Evolutionary conservation across 2,113 vertebrate species (phyloP), one percentile per base, ranked within the genome.

Genomic region (Poeciliopsis turrubarensis): DNA sequence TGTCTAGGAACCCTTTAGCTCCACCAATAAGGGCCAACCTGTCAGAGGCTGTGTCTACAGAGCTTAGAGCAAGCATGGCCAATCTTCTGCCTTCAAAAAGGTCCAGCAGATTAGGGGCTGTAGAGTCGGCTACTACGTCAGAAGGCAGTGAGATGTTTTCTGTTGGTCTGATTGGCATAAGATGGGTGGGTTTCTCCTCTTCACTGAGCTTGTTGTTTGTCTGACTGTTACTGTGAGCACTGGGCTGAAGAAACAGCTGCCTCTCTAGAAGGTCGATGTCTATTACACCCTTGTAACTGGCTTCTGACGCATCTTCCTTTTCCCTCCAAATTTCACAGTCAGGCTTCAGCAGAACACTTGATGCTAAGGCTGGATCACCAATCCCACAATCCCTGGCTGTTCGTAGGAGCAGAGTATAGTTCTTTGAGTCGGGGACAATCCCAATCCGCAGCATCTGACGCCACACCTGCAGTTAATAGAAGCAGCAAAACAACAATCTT

Each of bases 321-420:
- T 27, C 22, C 22, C 6, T 66, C 32, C n/a, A 64, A 10, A 5
- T 37, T 25, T 69, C 14, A 12, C 0, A 0, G 31, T 75, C 87
- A 5, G 84, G 54, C 11, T 61, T 76, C 68, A 98, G 93, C 9
- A 99, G 93, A 69, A 97, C 15, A 0, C 31, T 22, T 0, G 95
- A 87, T 34, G 97, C 97, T 83, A 95, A 2, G 0, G 63, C 70
- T 0, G 92, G 89, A 64, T 97, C 87, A 0, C 97, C 97, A 0
- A 98, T 92, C 37, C 95, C 94, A 51, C 98, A 99, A 85, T 97
- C 96, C 71, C 96, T 94, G 1, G 96, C 95, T 0, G 95, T 94
- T 0, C 92, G 92, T 65, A 99, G 85, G 65, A 99, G 92, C 79
- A 99, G 68, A 85, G 96, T 98, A 80, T 99, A 99, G 68, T 83